Base-by-base conservation (phyloP, 2,113 vertebrate species). In the Mystacornis crossleyi region DNA sequence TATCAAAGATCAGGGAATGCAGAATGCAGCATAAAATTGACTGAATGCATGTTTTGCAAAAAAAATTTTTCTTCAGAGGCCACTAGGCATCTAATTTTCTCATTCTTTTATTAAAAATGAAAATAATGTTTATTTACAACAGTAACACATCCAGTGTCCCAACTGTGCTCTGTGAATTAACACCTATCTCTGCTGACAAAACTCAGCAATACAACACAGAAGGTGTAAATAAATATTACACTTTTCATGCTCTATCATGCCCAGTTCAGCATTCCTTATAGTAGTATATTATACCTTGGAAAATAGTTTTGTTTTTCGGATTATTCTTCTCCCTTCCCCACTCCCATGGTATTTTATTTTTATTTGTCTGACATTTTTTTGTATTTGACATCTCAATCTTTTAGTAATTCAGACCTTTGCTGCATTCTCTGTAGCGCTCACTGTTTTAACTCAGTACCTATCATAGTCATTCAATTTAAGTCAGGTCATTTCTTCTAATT, bases 161-260 rank as follows among this genome's bases (percentile, higher is more conserved):
- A 81, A 0, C 73, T 54, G 57, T 78, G 51, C 34, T 77, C 61
- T 85, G 42, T 89, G 66, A 94, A 91, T 96, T 95, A 95, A 79
- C 84, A 95, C 70, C 84, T 82, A 53, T 36, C 26, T 65, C 48
- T 71, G 33, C 60, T 89, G 81, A 75, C 81, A 89, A 84, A 96
- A 89, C 48, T 48, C 53, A 80, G 66, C 40, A 72, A 33, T n/a
- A 57, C n/a, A 65, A 79, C 26, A 45, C 18, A 69, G 40, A 67
- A 95, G 12, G 70, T 65, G 66, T 87, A 89, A 95, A 96, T 89
- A 91, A 96, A 85, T 65, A 24, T 33, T 89, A 85, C 83, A 54
- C 33, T 50, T 89, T 84, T 95, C 93, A 85, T 71, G 89, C 57
- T 36, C 28, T 38, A 74, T 75, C 93, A 61, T 28, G 66, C 75